phyloP scores from a whole-genome alignment of 2,888 invertebrate species.

The Mamestra brassicae region DNA sequence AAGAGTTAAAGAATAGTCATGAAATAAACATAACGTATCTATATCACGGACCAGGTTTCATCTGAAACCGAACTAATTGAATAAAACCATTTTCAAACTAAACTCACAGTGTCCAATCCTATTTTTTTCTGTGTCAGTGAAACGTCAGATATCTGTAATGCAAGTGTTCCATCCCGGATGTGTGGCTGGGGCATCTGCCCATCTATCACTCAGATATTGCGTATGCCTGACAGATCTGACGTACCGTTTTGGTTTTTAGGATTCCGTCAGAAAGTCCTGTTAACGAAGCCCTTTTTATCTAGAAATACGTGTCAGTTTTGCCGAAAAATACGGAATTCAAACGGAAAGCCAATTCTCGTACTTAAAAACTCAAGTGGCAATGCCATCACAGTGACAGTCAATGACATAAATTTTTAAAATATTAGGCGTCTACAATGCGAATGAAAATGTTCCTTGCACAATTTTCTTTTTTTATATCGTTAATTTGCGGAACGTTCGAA shows the following conservation, averaged over 20 bases:
- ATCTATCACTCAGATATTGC: conserved; percentile 84
- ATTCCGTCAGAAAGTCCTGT: conserved; percentile 52
- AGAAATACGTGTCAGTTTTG: conserved; percentile 2
- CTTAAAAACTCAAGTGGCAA: background rate
- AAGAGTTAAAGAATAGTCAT: too few species aligned
- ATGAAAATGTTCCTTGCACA: too few species aligned
- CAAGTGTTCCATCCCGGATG: conserved; percentile 68
- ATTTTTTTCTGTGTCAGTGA: conserved; percentile 54
- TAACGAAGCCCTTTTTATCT: conserved; percentile 50
- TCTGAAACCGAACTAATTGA: too few species aligned
- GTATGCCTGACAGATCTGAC: conserved; percentile 65
- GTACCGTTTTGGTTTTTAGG: conserved; percentile 58
- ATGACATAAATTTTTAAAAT: background rate
- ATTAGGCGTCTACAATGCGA: too few species aligned
- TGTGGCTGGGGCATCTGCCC: conserved; percentile 72
- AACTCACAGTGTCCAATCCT: background rate
- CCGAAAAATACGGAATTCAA: background rate
- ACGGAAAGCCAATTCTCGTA: background rate
- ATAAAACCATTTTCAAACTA: background rate
- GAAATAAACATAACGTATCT: too few species aligned
- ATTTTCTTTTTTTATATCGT: too few species aligned
- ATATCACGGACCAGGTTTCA: too few species aligned
- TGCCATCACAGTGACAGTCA: background rate
- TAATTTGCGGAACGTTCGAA: conserved; percentile 3
- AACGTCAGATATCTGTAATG: conserved; percentile 68